These are phyloP conservation scores for Entelurus aequoreus DNA, from an alignment of 2,113 vertebrate species.

Conservation along the genomic window DNA sequence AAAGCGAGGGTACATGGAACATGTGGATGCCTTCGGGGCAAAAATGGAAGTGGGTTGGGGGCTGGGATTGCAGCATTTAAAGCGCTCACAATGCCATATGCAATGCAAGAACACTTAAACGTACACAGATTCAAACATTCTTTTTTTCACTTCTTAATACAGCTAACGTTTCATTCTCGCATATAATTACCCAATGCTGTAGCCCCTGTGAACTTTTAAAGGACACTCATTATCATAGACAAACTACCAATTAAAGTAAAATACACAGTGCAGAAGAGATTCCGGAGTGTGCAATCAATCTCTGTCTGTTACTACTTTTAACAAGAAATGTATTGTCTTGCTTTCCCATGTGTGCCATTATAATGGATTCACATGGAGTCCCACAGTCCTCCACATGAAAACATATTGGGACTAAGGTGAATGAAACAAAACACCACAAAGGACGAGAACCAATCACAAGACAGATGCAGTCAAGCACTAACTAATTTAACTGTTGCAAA, in stretches of 20 bases:
- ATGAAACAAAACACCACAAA: too few relatives aligned
- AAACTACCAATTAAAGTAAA: slow-evolving; percentile 58
- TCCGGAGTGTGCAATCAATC: slow-evolving; percentile 44
- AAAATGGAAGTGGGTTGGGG: slow-evolving; percentile 1
- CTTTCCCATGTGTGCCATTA: slow-evolving; percentile 41
- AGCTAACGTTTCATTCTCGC: background rate
- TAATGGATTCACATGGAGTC: background rate
- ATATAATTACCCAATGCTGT: slow-evolving; percentile 19
- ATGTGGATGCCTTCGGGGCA: slow-evolving; percentile 43
- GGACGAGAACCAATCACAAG: too few relatives aligned
- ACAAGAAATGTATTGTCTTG: slow-evolving; percentile 18
- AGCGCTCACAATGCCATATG: slow-evolving; percentile 5
- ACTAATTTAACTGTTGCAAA: too few relatives aligned
- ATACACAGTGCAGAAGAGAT: slow-evolving; percentile 13
- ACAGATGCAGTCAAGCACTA: too few relatives aligned
- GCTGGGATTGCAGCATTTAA: slow-evolving; percentile 15
- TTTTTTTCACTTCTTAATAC: slow-evolving; percentile 27
- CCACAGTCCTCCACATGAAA: too few relatives aligned
- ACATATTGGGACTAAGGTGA: too few relatives aligned
- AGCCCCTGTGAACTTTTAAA: slow-evolving; percentile 31
- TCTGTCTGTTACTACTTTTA: slow-evolving; percentile 48
- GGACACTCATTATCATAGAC: slow-evolving; percentile 38
- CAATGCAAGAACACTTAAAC: background rate
- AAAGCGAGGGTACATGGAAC: slow-evolving; percentile 30
- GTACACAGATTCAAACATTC: slow-evolving; percentile 18